These are phyloP conservation scores for Chiloscyllium plagiosum DNA, from an alignment of 2,113 vertebrate genomes.

Conservation along the genomic window DNA sequence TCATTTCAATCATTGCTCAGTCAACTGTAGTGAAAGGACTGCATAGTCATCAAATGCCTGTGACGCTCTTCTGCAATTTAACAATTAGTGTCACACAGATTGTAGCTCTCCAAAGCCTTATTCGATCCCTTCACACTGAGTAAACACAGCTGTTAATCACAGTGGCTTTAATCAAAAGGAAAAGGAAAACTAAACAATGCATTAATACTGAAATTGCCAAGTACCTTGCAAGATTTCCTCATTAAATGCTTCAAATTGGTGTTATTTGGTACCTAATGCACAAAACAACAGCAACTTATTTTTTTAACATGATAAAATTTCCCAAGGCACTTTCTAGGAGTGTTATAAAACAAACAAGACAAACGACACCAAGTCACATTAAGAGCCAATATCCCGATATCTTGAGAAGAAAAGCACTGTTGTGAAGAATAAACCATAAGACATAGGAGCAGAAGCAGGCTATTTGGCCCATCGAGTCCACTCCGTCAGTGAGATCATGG, in stretches of 20 bases:
- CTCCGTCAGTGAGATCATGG: no score
- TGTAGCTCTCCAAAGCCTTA: conserved; percentile 39
- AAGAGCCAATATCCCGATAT: not conserved
- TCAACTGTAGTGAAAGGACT: conserved; percentile 14
- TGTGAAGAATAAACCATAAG: not conserved
- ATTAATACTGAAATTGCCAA: conserved; percentile 53
- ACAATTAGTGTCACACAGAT: conserved; percentile 37
- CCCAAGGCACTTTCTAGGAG: not conserved
- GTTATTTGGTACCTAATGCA: not conserved
- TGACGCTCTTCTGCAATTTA: conserved; percentile 22
- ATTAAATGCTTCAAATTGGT: conserved; percentile 40
- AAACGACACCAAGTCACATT: not conserved
- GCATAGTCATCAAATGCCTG: conserved; percentile 4
- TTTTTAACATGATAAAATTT: not conserved
- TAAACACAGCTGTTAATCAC: conserved; percentile 51
- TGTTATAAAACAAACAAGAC: not conserved
- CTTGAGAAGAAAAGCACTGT: not conserved
- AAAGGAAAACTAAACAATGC: conserved; percentile 50
- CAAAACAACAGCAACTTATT: not conserved
- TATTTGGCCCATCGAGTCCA: no score
- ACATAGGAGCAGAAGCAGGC: no score
- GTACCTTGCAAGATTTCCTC: conserved; percentile 48
- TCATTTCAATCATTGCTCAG: conserved; percentile 14
- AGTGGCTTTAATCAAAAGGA: conserved; percentile 55
- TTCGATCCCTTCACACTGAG: conserved; percentile 42